Evolutionary conservation across 1,140 invertebrate genomes (phyloP), one percentile per base, ranked within the genome.

Genomic region (Hylaeus anthracinus): DNA sequence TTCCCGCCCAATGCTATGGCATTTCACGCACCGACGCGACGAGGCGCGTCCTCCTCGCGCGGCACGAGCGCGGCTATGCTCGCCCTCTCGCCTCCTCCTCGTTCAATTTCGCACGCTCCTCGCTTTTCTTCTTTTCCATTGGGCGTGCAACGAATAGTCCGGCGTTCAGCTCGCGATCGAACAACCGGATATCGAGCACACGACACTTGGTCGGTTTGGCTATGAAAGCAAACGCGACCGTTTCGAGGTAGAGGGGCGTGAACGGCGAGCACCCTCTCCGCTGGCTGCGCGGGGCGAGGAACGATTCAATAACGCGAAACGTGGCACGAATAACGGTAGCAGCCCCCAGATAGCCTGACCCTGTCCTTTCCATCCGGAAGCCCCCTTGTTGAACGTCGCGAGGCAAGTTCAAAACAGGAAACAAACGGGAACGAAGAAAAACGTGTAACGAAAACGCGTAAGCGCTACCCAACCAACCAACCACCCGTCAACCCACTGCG

Each of bases 401-500:
- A 76, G 72, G 83, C 83, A 61, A 81, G 67, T 84, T 63, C 53
- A 12, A 58, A 55, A 83, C 48, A 72, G 37, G 63, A 67, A 85
- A 65, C 45, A n/a, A 39, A 55, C 51, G 48, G 55, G 67, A 39
- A 63, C 56, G 15, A 60, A 53, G 3, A 3, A 12, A 41, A 41
- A 67, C 15, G 72, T 70, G 61, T 39, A 43, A 72, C 63, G 78
- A 63, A 67, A 39, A 48, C 41, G 77, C 43, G 51, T 65, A 72
- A 65, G 15, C 10, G 60, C 53, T 51, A 63, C 26, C 48, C 77
- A 41, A 75, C 70, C 74, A 71, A 60, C 65, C 73, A 58, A 75
- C 70, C 74, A 79, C 43, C 74, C 73, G 65, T 71, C 58, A 77
- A 86, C 79, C 65, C 79, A 85, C 56, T 73, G 73, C 79, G 67